These are phyloP conservation scores for Melanargia galathea DNA, from an alignment of 2,888 invertebrate genomes.

Conservation along the genomic window DNA sequence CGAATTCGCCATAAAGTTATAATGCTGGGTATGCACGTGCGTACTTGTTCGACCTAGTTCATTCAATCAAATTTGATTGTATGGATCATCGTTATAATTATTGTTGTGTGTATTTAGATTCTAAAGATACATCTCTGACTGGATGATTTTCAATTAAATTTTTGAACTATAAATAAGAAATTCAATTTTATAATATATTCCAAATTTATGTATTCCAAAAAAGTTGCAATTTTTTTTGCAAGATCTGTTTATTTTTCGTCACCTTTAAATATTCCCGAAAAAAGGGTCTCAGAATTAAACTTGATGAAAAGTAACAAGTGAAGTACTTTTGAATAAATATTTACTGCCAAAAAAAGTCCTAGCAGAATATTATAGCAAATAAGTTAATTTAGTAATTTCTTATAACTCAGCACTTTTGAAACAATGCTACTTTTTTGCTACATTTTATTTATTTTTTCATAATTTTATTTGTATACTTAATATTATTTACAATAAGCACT, in stretches of 20 bases:
- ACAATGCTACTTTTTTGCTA: not conserved
- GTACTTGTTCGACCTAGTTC: too few species aligned
- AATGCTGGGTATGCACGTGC: too few species aligned
- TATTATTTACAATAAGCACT: not conserved
- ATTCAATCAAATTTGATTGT: too few species aligned
- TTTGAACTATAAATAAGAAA: not conserved
- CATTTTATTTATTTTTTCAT: constrained; percentile 5
- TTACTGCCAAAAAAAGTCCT: constrained; percentile 16
- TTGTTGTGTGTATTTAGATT: not conserved
- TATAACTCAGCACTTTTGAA: not conserved
- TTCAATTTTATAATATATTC: too few species aligned
- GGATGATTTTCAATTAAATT: not conserved
- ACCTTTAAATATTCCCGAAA: too few species aligned
- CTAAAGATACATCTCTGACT: not conserved
- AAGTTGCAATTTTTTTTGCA: too few species aligned
- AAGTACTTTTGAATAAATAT: not conserved
- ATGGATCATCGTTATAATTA: too few species aligned
- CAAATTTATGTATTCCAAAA: too few species aligned
- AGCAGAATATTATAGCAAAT: constrained; percentile 3
- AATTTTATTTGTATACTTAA: not conserved
- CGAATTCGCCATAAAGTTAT: not conserved
- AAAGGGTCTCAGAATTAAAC: not conserved
- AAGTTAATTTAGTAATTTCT: not conserved
- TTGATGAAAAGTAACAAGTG: not conserved
- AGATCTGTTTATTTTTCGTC: too few species aligned